These are phyloP conservation scores for Macrotus californicus DNA, from an alignment of 2,113 vertebrate species.

Conservation along the genomic window DNA sequence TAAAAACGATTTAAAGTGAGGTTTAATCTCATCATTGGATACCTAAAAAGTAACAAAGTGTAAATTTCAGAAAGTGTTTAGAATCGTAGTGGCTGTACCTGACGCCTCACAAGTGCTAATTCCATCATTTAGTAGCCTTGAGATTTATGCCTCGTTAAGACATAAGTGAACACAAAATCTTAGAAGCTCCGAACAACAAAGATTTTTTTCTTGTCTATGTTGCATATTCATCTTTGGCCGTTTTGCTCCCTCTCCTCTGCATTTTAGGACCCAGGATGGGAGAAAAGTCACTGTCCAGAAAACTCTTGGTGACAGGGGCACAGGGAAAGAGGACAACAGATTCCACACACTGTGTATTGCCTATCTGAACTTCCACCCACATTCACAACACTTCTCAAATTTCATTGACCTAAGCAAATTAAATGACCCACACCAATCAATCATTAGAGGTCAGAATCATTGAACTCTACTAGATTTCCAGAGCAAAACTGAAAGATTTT, in stretches of 20 bases:
- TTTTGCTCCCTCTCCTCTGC: neutral
- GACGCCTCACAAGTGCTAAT: neutral
- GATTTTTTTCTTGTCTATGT: neutral
- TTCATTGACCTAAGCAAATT: neutral
- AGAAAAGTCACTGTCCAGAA: too few relatives aligned
- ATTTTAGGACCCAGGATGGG: accelerated
- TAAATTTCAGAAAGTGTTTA: neutral
- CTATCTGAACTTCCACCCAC: neutral
- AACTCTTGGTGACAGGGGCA: too few relatives aligned
- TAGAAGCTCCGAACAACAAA: neutral
- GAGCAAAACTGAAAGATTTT: neutral
- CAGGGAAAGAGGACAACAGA: neutral
- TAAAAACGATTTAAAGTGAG: neutral
- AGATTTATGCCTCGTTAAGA: neutral
- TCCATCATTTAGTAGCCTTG: neutral
- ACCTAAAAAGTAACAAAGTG: neutral
- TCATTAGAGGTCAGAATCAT: neutral
- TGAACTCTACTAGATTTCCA: neutral
- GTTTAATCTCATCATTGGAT: neutral
- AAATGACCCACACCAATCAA: neutral
- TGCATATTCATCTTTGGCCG: neutral
- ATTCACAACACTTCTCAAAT: neutral
- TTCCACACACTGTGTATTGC: neutral
- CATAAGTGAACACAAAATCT: neutral
- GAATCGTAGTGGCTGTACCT: neutral